Conservation (phyloP, 2,888 invertebrate genomes). For the Ernsta delagoae region DNA sequence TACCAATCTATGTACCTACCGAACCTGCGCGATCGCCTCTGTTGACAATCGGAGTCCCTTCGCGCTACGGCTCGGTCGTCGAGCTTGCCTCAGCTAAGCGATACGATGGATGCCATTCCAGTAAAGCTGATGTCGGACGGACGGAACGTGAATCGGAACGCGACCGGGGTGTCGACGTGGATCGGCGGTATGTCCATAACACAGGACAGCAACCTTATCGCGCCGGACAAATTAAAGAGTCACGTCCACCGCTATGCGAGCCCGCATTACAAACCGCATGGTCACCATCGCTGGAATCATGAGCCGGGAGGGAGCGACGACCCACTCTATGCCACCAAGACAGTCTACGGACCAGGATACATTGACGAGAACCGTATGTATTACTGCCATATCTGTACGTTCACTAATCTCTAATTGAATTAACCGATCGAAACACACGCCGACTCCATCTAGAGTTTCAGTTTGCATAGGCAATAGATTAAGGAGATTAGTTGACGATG, state of each 20-base stretch:
- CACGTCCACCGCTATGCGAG: constrained; percentile 81
- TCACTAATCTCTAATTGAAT: constrained; percentile 55
- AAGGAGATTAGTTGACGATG: constrained; percentile 61
- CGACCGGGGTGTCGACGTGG: constrained; percentile 76
- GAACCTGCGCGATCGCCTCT: constrained; percentile 75
- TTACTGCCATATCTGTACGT: constrained; percentile 53
- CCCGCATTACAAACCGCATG: constrained; percentile 81
- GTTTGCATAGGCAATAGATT: constrained; percentile 25
- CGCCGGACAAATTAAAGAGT: constrained; percentile 80
- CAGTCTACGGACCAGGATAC: constrained; percentile 82
- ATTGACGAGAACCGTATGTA: constrained; percentile 84
- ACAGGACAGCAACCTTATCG: constrained; percentile 80
- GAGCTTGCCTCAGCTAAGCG: constrained; percentile 75
- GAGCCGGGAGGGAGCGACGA: constrained; percentile 82
- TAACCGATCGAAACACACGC: constrained; percentile 36
- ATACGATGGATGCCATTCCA: constrained; percentile 83
- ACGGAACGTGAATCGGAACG: constrained; percentile 74
- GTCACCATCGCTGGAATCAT: constrained; percentile 80
- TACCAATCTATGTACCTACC: constrained; percentile 46
- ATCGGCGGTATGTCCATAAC: constrained; percentile 84
- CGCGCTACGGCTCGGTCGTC: constrained; percentile 73
- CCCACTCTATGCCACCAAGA: constrained; percentile 83
- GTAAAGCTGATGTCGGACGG: constrained; percentile 84
- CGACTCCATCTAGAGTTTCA: constrained; percentile 33
- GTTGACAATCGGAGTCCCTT: constrained; percentile 65